phyloP scores from a whole-genome alignment of 1,140 invertebrate species.

The Rhynchophorus ferrugineus region DNA sequence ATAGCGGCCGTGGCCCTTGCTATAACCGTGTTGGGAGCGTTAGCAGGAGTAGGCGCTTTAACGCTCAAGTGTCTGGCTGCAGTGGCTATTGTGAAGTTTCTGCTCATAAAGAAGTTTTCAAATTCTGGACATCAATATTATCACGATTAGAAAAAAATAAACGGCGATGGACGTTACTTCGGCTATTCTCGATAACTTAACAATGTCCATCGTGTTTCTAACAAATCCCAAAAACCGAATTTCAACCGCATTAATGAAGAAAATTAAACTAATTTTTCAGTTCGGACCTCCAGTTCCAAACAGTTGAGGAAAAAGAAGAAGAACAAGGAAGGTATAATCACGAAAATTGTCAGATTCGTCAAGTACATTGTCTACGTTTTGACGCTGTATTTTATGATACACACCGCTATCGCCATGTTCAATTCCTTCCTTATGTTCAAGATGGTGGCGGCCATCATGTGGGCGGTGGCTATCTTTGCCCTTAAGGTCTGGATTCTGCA shows the following conservation, averaged over 20 bases:
- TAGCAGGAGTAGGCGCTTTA: constrained; percentile 16
- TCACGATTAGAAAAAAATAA: background rate
- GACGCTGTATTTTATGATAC: background rate
- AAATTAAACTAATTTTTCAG: too few relatives aligned
- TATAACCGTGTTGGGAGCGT: background rate
- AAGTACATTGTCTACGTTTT: constrained; percentile 6
- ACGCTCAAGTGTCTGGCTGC: constrained; percentile 6
- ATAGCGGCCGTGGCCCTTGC: constrained; percentile 1
- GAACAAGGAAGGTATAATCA: constrained; percentile 14
- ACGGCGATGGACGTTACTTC: too few relatives aligned
- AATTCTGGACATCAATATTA: background rate
- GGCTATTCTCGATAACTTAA: background rate
- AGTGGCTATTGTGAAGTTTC: constrained; percentile 4
- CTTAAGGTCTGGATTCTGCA: constrained; percentile 7
- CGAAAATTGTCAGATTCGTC: constrained; percentile 10
- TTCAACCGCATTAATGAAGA: too few relatives aligned
- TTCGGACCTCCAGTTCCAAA: too few relatives aligned
- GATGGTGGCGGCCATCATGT: constrained; percentile 15
- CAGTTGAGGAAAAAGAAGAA: background rate
- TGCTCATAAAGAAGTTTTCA: constrained; percentile 6
- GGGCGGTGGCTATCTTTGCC: constrained; percentile 15
- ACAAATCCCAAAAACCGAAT: too few relatives aligned
- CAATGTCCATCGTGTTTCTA: background rate
- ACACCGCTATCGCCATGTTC: constrained; percentile 11
- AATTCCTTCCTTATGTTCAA: constrained; percentile 15